These are phyloP conservation scores for Melitaea cinxia DNA, from an alignment of 1,140 invertebrate genomes.

Conservation along the genomic window DNA sequence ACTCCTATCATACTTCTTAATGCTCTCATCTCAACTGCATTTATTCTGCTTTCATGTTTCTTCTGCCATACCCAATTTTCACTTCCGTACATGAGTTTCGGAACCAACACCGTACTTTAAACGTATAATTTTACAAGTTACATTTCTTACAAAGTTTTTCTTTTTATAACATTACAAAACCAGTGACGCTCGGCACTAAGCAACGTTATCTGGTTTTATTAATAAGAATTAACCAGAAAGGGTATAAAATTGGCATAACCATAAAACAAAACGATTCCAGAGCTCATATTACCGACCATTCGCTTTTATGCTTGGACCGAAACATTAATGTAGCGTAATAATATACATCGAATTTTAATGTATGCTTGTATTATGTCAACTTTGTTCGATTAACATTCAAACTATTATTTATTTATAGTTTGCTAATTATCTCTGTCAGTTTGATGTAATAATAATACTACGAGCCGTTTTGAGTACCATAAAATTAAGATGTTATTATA, in stretches of 20 bases:
- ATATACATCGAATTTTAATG: slow-evolving; percentile 31
- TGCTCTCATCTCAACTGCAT: too few relatives aligned
- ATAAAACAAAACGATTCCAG: slow-evolving; percentile 57
- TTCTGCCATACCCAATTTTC: too few relatives aligned
- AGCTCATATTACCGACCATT: slow-evolving; percentile 51
- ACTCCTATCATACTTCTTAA: too few relatives aligned
- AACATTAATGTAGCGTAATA: slow-evolving; percentile 44
- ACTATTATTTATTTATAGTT: neutral
- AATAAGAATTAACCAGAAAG: slow-evolving; percentile 23
- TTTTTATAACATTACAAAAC: neutral
- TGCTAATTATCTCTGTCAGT: neutral
- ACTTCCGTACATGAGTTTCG: too few relatives aligned
- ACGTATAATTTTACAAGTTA: too few relatives aligned
- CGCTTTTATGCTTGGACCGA: slow-evolving; percentile 49
- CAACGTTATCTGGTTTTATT: slow-evolving; percentile 22
- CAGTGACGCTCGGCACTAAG: neutral
- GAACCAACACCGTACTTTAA: too few relatives aligned
- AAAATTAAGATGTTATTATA: neutral
- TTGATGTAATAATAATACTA: neutral
- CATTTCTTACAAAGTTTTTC: neutral
- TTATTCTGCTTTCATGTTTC: too few relatives aligned
- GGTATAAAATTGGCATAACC: slow-evolving; percentile 47
- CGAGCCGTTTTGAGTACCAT: neutral
- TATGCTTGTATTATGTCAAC: neutral
- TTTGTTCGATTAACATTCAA: neutral